These are phyloP conservation scores for Trypoxylon attenuatum DNA, from an alignment of 2,888 invertebrate genomes.

Conservation along the genomic window DNA sequence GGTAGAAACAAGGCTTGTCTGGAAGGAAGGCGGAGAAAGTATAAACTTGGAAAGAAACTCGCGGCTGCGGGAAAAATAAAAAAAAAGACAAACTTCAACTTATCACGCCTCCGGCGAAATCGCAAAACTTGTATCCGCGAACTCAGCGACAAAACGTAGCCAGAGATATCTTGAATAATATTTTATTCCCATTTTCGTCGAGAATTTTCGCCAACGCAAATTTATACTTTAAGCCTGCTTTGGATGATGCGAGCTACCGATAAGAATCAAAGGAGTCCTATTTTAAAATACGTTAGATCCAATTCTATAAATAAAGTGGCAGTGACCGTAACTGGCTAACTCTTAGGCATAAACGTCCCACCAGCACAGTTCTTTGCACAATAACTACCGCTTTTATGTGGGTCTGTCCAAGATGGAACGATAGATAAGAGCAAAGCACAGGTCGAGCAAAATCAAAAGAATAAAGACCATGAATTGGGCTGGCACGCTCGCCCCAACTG, in stretches of 20 bases:
- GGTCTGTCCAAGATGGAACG: neutral
- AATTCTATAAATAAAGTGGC: no score
- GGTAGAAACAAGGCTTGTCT: slow-evolving; percentile 52
- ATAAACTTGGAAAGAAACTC: slow-evolving; percentile 59
- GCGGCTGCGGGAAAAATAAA: slow-evolving; percentile 43
- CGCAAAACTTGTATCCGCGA: slow-evolving; percentile 50
- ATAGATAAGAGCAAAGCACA: neutral
- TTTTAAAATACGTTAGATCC: no score
- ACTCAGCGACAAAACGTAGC: slow-evolving; percentile 51
- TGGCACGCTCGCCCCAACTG: no score
- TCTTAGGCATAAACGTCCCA: no score
- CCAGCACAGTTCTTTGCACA: no score
- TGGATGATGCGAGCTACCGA: no score
- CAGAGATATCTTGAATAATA: slow-evolving; percentile 41
- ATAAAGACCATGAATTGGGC: no score
- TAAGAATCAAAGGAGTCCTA: no score
- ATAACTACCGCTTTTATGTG: neutral
- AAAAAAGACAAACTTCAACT: slow-evolving; percentile 60
- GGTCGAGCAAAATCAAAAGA: neutral
- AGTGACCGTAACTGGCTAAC: no score
- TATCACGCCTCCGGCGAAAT: slow-evolving; percentile 59
- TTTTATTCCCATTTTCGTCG: slow-evolving; percentile 39
- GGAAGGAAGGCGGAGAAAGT: slow-evolving; percentile 54
- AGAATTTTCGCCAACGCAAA: no score
- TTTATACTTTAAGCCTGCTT: no score